A percentile compares a stretch with the other conserved stretches of the same genome.
phyloP scores from a whole-genome alignment of 2,888 invertebrate genomes.

The Diadegma fenestrale region DNA sequence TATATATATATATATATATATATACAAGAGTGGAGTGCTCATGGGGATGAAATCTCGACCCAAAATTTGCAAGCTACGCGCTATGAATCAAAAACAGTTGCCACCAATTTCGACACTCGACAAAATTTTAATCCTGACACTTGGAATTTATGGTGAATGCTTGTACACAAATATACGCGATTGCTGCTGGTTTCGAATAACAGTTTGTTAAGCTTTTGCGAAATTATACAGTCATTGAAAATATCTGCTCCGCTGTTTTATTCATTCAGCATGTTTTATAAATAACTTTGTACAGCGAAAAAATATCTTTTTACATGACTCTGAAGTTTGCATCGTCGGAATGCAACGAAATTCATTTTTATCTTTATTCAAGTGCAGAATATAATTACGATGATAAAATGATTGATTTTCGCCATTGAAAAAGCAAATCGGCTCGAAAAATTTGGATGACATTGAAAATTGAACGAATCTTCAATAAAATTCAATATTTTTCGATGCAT shows the following conservation, averaged over 20 bases:
- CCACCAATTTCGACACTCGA: conserved; percentile 51
- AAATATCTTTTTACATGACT: not conserved
- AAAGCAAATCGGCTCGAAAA: no score
- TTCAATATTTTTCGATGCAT: no score
- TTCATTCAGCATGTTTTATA: not conserved
- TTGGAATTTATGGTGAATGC: not conserved
- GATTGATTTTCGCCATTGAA: no score
- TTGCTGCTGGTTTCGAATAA: not conserved
- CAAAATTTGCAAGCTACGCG: conserved; percentile 11
- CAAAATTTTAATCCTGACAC: conserved; percentile 37
- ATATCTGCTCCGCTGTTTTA: not conserved
- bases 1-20: no score
- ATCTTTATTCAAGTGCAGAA: no score
- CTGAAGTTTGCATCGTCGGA: no score
- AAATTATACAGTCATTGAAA: conserved; percentile 1
- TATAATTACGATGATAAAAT: no score
- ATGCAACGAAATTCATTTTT: no score
- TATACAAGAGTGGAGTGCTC: conserved; percentile 13
- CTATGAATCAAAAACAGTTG: conserved; percentile 61
- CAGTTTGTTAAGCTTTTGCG: not conserved
- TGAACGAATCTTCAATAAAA: no score
- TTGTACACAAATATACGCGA: not conserved
- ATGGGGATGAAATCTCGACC: conserved; percentile 29
- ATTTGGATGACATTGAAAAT: no score
- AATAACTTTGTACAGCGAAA: not conserved